Evolutionary conservation across 2,888 invertebrate species (phyloP), one percentile per base, ranked within the genome.

Genomic region (Marronus borbonicus): DNA sequence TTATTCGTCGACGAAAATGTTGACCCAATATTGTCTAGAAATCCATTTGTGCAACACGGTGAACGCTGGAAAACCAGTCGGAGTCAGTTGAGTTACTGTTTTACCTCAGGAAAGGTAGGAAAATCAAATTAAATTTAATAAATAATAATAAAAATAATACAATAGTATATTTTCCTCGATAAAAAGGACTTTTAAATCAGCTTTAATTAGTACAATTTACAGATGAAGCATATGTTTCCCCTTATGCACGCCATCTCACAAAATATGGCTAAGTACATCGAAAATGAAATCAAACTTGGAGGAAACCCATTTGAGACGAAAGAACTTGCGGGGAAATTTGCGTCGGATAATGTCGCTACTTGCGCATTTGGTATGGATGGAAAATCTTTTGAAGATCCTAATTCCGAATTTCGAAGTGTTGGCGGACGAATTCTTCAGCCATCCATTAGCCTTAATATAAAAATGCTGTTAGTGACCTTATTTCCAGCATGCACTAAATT

Each of bases 61-160:
- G 86, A 89, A 20, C 84, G 88, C 80, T 91, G 92, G 92, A 90
- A 90, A 78, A 85, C 86, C 0, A 84, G 89, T 1, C 86, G 92
- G 5, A 84, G 86, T 0, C 89, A 90, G 81, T 80, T 91, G 17
- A 89, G 91, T 1, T 87, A 90, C 0, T 89, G 89, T 1, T 88
- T 92, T 49, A 90, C 91, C 0, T 84, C 86, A n/a, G 89, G 88
- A 55, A 90, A 90, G 79, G 89, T 58, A 58, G 17, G 55, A 7
- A 55, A n/a, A 55, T 58, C 1, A 55, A 55, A 17, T 55, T 20
- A 50, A 4, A 31, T 31, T 17, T 17, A 17, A 17, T 17, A 17
- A 17, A 17, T 17, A 17, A 17, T 17, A 17, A 17, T 17, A 17
- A 4, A 4, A 31, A 31, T 31, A 31, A 31, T 31, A 4, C 31